These are phyloP conservation scores for Drosophila pseudoobscura DNA, from an alignment of 1,140 invertebrate species.

Conservation along the genomic window DNA sequence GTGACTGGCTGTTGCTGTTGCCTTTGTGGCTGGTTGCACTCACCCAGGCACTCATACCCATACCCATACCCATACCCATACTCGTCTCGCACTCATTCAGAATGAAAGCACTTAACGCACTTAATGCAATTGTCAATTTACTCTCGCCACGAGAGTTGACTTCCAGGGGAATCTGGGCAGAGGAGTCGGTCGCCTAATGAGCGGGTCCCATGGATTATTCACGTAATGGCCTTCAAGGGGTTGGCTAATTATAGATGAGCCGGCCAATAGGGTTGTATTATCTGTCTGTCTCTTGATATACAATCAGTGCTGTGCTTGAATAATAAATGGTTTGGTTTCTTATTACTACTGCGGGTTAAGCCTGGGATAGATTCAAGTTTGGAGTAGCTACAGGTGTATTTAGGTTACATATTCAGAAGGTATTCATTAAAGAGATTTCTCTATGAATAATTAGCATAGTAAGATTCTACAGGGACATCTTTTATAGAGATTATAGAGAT, in stretches of 20 bases:
- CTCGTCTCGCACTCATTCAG: conserved; percentile 10
- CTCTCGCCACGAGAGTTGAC: conserved; percentile 35
- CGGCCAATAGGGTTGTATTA: too few species aligned
- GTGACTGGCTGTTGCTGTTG: conserved; percentile 23
- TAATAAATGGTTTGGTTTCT: too few species aligned
- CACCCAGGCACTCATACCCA: not conserved
- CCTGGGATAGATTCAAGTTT: too few species aligned
- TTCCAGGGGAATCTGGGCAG: not conserved
- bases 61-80: too few species aligned
- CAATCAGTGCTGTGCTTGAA: too few species aligned
- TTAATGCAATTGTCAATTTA: conserved; percentile 76
- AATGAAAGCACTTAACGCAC: conserved; percentile 60
- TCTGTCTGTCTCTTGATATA: too few species aligned
- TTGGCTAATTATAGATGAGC: conserved; percentile 32
- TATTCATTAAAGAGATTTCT: not conserved
- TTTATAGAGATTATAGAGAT: too few species aligned
- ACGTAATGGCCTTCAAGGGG: not conserved
- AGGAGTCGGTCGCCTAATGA: conserved; percentile 41
- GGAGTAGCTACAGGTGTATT: too few species aligned
- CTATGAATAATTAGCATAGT: not conserved
- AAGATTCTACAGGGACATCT: too few species aligned
- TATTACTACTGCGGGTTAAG: too few species aligned
- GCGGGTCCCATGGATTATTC: conserved; percentile 10
- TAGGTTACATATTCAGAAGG: not conserved
- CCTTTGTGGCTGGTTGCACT: conserved; percentile 12